Base-by-base conservation (phyloP, 2,888 invertebrate genomes). In the Andrena camellia region DNA sequence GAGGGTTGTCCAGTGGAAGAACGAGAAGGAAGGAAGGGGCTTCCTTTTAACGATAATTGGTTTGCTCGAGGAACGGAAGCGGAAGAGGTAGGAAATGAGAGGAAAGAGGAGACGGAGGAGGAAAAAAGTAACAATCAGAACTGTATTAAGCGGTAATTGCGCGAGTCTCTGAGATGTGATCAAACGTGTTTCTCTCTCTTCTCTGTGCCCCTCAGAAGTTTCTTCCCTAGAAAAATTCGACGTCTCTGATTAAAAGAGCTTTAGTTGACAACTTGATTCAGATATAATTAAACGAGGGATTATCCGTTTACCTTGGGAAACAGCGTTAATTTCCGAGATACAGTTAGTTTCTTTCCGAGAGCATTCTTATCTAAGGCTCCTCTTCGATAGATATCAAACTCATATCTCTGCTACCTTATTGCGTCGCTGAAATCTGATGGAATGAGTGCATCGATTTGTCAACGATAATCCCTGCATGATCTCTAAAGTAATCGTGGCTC, bases 31-130 rank as follows among this genome's bases (percentile, higher is more conserved):
- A 33, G 67, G 8, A 48, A 33, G 42, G 48, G 70, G 68, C 66
- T 64, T 71, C 35, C 84, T 74, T 74, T 74, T 71, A 78, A 74
- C 74, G 84, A 71, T 84, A 77, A 83, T 83, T 84, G 78, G 71
- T 74, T 83, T 75, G 66, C 71, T 71, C 74, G 63, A 54, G 50
- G 42, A 35, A n/a, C 59, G 78, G 59, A 31, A 57, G 63, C 26
- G 71, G 63, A 64, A 63, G 35, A 52, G 54, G 48, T 26, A 57
- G 57, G 50, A 67, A 69, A 35, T 13, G 69, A 20, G 31, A 35
- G 66, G 73, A 31, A 35, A 26, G 52, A 23, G 7, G 8, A 31
- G 35, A 66, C 33, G 29, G 31, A 48, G 42, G 33, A 33, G 50
- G 23, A 52, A 42, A 71, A 64, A 52, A 64, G 72, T 67, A 31